A percentile compares a stretch with the other conserved stretches of the same genome.
phyloP scores from a whole-genome alignment of 2,113 vertebrate species.

The Gallinago media region DNA sequence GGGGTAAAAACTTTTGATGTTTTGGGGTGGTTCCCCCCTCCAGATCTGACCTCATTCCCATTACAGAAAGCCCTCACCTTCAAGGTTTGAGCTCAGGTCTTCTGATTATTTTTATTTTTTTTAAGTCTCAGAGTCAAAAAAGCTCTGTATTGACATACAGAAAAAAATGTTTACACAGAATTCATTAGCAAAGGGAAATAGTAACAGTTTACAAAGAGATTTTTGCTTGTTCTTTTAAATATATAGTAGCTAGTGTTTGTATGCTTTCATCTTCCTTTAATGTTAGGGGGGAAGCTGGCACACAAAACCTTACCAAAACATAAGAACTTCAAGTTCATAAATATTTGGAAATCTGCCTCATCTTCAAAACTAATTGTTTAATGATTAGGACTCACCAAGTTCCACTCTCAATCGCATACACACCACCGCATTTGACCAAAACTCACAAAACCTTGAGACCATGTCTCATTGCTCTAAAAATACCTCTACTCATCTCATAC shows the following conservation, averaged over 20 bases:
- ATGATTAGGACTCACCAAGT: background rate
- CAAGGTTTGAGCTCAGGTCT: background rate
- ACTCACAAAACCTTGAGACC: background rate
- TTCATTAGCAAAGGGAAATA: background rate
- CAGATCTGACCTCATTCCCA: background rate
- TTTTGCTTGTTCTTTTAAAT: slow-evolving; percentile 6
- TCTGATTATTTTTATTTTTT: background rate
- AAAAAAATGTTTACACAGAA: background rate
- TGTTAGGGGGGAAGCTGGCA: background rate
- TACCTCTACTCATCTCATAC: background rate
- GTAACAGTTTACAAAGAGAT: slow-evolving; percentile 13
- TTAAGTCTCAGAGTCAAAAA: background rate
- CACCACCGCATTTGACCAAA: background rate
- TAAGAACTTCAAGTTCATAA: background rate
- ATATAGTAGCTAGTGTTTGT: background rate
- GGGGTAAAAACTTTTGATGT: background rate
- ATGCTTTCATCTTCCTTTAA: slow-evolving; percentile 44
- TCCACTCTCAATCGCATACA: background rate
- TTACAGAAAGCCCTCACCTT: background rate
- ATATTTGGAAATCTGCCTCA: slow-evolving; percentile 23
- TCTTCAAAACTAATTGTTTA: slow-evolving; percentile 8
- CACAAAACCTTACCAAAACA: slow-evolving; percentile 11
- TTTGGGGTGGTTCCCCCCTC: background rate
- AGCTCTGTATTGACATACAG: background rate
- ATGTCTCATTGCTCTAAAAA: background rate